Evolutionary conservation across 2,113 vertebrate species (phyloP).

Genomic region (Pandion haliaetus): DNA sequence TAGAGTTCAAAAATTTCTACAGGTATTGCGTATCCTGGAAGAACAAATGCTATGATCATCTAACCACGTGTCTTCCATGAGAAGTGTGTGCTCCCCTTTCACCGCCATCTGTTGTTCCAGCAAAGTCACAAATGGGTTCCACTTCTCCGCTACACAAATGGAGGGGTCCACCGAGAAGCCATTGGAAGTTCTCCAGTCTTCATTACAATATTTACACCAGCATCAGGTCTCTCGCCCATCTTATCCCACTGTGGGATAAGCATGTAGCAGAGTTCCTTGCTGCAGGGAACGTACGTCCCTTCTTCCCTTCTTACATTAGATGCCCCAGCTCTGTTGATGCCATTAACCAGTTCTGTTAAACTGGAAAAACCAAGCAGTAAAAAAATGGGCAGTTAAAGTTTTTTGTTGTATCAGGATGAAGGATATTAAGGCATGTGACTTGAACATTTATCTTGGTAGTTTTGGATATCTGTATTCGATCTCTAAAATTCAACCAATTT

Average conservation of each 20-base stretch:
- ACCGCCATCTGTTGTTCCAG: not conserved
- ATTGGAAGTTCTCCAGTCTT: not conserved
- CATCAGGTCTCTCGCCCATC: not conserved
- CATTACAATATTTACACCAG: not conserved
- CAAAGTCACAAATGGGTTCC: not conserved
- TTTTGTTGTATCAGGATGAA: not conserved
- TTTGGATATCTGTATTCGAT: not conserved
- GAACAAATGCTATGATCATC: not conserved
- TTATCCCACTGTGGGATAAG: not conserved
- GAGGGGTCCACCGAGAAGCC: not conserved
- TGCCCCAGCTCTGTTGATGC: not conserved
- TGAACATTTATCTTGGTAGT: not conserved
- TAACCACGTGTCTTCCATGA: rapidly evolving
- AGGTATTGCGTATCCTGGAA: not conserved
- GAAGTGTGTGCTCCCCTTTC: not conserved
- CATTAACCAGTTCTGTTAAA: not conserved
- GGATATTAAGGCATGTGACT: not conserved
- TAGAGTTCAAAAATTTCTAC: not conserved
- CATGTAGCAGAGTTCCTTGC: not conserved
- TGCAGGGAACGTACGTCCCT: not conserved
- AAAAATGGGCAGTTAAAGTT: not conserved
- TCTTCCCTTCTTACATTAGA: not conserved
- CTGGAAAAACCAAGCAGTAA: not conserved
- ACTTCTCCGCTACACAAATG: not conserved
- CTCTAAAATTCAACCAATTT: not conserved